These are phyloP conservation scores for Coendou prehensilis DNA, from an alignment of 2,797 vertebrate genomes.

Conservation along the genomic window DNA sequence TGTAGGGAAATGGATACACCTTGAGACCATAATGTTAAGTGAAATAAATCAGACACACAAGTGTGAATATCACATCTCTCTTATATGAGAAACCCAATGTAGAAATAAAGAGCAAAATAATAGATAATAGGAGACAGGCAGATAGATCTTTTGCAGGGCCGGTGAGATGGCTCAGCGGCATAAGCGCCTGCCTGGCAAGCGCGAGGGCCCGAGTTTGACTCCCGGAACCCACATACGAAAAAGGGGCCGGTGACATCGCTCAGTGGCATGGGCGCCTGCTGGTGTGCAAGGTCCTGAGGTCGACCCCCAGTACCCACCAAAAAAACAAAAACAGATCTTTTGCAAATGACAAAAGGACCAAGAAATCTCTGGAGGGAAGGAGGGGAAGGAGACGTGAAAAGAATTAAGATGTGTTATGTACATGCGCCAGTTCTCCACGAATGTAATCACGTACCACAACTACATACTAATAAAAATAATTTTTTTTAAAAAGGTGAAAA, in stretches of 20 bases:
- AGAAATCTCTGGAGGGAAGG: not conserved
- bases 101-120: not conserved
- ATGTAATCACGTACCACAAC: not conserved
- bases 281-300: too few relatives aligned
- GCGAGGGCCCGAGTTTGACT: too few relatives aligned
- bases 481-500: not conserved
- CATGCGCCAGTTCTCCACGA: not conserved
- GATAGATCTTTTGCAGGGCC: too few relatives aligned
- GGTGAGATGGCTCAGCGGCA: too few relatives aligned
- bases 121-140: too few relatives aligned
- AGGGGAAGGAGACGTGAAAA: not conserved
- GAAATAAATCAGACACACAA: not conserved
- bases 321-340: not conserved
- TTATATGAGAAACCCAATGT: not conserved
- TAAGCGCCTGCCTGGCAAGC: too few relatives aligned
- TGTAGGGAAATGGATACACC: not conserved
- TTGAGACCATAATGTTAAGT: not conserved
- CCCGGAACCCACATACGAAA: too few relatives aligned
- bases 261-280: too few relatives aligned
- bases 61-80: not conserved
- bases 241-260: too few relatives aligned
- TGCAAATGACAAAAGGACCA: not conserved
- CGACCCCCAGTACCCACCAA: too few relatives aligned
- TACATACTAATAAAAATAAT: not conserved
- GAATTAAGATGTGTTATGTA: not conserved